phyloP scores from a whole-genome alignment of 1,140 invertebrate species.

The Eulimnadia texana region DNA sequence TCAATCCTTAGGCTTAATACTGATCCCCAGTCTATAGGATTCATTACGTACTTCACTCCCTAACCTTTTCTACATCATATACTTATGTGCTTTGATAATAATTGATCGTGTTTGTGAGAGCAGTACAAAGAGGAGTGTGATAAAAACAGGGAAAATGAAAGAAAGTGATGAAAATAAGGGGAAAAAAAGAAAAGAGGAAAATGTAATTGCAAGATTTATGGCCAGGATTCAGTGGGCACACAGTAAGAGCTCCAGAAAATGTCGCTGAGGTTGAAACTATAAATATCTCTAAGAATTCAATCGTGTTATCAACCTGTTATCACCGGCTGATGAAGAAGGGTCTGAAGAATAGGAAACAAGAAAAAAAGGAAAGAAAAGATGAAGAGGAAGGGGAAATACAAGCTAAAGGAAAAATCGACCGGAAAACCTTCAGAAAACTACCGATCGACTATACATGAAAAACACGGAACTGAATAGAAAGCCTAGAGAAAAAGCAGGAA shows the following conservation, averaged over 20 bases:
- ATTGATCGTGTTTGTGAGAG: not conserved
- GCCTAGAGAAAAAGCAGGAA: no score
- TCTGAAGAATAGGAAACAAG: constrained; percentile 1
- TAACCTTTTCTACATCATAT: no score
- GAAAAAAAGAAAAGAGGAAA: not conserved
- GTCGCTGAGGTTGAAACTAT: not conserved
- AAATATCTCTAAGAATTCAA: no score
- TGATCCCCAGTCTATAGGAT: not conserved
- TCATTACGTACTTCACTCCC: no score
- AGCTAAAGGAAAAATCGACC: not conserved
- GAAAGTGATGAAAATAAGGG: not conserved
- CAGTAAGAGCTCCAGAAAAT: not conserved
- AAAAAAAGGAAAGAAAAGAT: not conserved
- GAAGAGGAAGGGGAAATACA: not conserved
- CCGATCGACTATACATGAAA: no score
- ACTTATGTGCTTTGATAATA: no score
- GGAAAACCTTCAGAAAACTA: no score
- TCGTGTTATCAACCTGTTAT: no score
- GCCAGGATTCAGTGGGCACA: not conserved
- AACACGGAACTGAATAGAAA: no score
- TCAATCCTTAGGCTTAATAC: not conserved
- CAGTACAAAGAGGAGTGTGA: not conserved
- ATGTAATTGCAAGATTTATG: not conserved
- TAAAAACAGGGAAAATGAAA: not conserved
- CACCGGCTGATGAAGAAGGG: not conserved